Percentiles rank a stretch among this genome's conserved stretches.
Conservation (phyloP, 2,888 invertebrate genomes). For the Formica aserva region DNA sequence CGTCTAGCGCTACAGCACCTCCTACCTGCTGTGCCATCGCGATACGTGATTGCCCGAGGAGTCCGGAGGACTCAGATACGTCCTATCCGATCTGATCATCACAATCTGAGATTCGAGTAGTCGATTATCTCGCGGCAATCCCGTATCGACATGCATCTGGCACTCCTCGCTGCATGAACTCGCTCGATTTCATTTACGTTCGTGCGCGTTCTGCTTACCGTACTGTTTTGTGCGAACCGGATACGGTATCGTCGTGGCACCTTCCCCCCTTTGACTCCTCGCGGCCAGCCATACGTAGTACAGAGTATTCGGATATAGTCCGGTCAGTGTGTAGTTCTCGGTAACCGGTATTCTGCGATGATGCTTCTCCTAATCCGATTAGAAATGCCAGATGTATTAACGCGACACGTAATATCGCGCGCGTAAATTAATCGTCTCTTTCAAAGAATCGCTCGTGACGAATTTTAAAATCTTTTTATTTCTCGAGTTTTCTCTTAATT, state of each 20-base stretch:
- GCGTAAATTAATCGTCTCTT: neutral
- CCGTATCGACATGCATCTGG: constrained; percentile 71
- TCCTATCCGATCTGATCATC: constrained; percentile 49
- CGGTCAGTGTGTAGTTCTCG: constrained; percentile 94
- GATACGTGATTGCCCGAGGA: constrained; percentile 64
- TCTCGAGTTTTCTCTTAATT: neutral
- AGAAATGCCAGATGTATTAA: constrained; percentile 8
- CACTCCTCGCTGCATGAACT: constrained; percentile 84
- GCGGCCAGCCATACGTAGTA: constrained; percentile 99
- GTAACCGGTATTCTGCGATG: constrained; percentile 93
- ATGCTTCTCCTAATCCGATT: constrained; percentile 89
- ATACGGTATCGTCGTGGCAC: constrained; percentile 97
- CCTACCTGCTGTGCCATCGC: constrained; percentile 83
- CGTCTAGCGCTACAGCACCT: constrained; percentile 82
- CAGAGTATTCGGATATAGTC: constrained; percentile 97
- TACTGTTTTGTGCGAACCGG: constrained; percentile 98
- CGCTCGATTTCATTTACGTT: constrained; percentile 56
- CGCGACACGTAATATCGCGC: neutral
- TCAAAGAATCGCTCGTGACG: neutral
- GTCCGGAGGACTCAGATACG: constrained; percentile 6
- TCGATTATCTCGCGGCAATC: constrained; percentile 46
- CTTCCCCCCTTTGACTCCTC: constrained; percentile 96
- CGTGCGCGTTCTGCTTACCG: constrained; percentile 90
- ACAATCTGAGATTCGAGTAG: constrained; percentile 24
- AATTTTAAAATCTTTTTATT: neutral